A percentile compares a stretch with the other conserved stretches of the same genome.
These are phyloP conservation scores for Archips crataeganus DNA, from an alignment of 2,888 invertebrate genomes.

Conservation along the genomic window DNA sequence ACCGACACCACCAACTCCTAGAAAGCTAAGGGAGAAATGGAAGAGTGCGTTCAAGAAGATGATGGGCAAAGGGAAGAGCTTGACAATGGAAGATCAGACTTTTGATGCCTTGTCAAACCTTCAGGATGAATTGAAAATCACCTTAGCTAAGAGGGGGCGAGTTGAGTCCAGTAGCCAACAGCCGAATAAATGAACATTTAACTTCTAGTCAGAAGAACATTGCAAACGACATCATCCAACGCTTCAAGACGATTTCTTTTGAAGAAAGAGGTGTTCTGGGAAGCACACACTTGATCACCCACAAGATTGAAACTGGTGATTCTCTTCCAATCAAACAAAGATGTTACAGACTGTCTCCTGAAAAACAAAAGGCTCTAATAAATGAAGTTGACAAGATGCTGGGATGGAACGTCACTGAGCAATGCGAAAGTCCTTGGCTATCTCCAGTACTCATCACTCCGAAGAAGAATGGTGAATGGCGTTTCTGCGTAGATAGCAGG, in stretches of 20 bases:
- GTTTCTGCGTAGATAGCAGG: neutral
- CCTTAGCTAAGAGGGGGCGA: too few species aligned
- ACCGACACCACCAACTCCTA: too few species aligned
- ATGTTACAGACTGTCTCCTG: neutral
- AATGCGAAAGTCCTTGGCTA: slow-evolving; percentile 2
- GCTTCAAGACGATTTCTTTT: neutral
- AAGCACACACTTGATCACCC: neutral
- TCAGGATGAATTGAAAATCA: too few species aligned
- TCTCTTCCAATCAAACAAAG: slow-evolving; percentile 1
- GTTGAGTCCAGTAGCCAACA: too few species aligned
- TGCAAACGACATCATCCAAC: neutral
- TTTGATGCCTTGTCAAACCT: too few species aligned
- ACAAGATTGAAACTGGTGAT: slow-evolving; percentile 2
- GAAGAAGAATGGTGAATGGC: neutral
- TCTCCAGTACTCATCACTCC: neutral
- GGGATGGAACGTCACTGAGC: neutral
- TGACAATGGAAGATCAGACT: too few species aligned
- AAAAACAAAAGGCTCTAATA: neutral
- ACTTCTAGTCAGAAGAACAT: neutral
- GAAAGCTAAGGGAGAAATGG: too few species aligned
- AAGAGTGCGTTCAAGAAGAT: too few species aligned
- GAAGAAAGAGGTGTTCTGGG: neutral
- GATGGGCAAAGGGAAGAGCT: too few species aligned
- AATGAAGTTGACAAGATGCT: neutral
- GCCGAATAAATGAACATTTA: neutral